Evolutionary conservation across 2,888 invertebrate species (phyloP).

Genomic region (Carabus problematicus): DNA sequence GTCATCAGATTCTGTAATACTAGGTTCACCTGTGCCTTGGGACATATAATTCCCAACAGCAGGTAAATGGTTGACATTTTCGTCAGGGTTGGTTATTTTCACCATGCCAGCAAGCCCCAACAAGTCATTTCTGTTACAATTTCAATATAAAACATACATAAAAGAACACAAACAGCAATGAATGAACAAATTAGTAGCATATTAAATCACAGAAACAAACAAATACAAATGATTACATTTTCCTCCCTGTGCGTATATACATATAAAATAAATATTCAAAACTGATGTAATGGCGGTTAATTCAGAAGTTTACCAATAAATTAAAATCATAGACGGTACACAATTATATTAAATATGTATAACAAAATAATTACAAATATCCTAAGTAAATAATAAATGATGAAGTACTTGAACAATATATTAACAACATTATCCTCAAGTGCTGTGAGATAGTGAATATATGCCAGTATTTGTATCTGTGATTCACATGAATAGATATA

Average conservation of each 20-base stretch:
- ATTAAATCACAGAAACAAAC: conserved; percentile 48
- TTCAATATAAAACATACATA: conserved; percentile 37
- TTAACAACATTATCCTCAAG: too few relatives aligned
- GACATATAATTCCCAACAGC: conserved; percentile 51
- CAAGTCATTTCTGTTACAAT: conserved; percentile 68
- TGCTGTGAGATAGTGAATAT: too few relatives aligned
- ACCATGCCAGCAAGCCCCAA: conserved; percentile 76
- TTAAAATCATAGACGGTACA: too few relatives aligned
- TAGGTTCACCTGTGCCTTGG: conserved; percentile 49
- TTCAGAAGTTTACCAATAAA: too few relatives aligned
- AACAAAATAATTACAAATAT: too few relatives aligned
- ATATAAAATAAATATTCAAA: too few relatives aligned
- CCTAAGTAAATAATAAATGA: too few relatives aligned
- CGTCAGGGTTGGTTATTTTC: conserved; percentile 74
- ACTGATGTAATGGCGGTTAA: too few relatives aligned
- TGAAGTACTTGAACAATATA: too few relatives aligned
- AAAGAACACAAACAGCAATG: conserved; percentile 42
- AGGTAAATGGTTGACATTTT: conserved; percentile 63
- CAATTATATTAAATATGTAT: too few relatives aligned
- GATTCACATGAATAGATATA: background rate
- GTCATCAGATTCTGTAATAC: conserved; percentile 51
- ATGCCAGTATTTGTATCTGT: background rate
- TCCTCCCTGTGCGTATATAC: too few relatives aligned
- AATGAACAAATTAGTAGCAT: background rate
- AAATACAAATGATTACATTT: background rate